Conservation (phyloP, 1,140 invertebrate genomes). For the Drosophila kurseongensis region DNA sequence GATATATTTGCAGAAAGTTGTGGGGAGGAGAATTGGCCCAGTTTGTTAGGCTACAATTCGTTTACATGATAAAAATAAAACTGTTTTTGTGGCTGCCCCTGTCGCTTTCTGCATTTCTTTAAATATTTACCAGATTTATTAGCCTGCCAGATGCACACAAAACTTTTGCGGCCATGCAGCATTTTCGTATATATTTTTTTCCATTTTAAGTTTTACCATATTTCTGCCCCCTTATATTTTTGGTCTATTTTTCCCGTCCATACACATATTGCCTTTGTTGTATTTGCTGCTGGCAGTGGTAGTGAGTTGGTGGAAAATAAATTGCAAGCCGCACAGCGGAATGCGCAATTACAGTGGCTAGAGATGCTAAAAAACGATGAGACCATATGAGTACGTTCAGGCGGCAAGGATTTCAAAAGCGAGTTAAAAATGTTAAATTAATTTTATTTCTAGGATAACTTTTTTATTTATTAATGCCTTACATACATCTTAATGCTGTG, state of each 20-base stretch:
- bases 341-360: constrained; percentile 55
- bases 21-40: constrained; percentile 12
- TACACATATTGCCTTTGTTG: constrained; percentile 31
- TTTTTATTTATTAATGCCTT: too few relatives aligned
- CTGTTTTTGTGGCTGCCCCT: constrained; percentile 20
- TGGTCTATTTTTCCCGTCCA: neutral
- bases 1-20: constrained; percentile 7
- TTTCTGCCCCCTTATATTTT: constrained; percentile 22
- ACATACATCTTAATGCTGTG: too few relatives aligned
- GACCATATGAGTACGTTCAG: constrained; percentile 44
- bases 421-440: too few relatives aligned
- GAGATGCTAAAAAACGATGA: constrained; percentile 45
- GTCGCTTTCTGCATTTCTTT: constrained; percentile 20
- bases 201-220: constrained; percentile 46
- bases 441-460: too few relatives aligned
- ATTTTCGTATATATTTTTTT: constrained; percentile 52
- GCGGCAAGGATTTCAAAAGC: constrained; percentile 9
- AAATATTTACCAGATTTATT: constrained; percentile 57
- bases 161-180: constrained; percentile 49
- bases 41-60: constrained; percentile 55
- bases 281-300: constrained; percentile 16
- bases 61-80: constrained; percentile 65
- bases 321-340: constrained; percentile 57
- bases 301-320: constrained; percentile 52
- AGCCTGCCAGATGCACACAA: constrained; percentile 39